A percentile compares a stretch with the other conserved stretches of the same genome.
Conservation (phyloP, 2,113 vertebrate species). For the Pungitius pungitius region DNA sequence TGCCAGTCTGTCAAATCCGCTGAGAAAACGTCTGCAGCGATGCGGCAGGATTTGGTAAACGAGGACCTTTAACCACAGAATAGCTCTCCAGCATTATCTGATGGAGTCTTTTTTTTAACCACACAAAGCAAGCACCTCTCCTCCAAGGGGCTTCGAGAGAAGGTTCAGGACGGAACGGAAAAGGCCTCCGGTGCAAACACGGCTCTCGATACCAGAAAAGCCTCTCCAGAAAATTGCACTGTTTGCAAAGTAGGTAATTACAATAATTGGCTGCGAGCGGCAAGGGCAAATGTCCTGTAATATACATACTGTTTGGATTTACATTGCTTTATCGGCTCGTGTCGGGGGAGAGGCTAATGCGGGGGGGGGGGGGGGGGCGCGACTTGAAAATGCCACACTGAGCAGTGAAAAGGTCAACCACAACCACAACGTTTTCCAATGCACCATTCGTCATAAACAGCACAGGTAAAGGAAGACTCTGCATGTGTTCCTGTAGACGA, state of each 20-base stretch:
- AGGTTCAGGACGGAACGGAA: conserved; percentile 47
- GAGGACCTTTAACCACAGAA: conserved; percentile 64
- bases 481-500: not conserved
- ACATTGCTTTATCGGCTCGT: conserved; percentile 34
- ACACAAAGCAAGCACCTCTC: conserved; percentile 59
- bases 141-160: conserved; percentile 48
- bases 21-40: conserved; percentile 63
- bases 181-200: conserved; percentile 16
- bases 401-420: conserved; percentile 13
- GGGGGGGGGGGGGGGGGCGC: no score
- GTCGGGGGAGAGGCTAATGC: not conserved
- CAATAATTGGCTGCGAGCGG: conserved; percentile 55
- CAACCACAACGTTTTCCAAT: not conserved
- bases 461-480: not conserved
- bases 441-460: not conserved
- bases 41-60: conserved; percentile 60
- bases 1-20: conserved; percentile 59
- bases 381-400: conserved; percentile 27
- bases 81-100: conserved; percentile 62
- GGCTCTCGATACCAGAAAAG: conserved; percentile 58
- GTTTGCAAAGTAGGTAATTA: conserved; percentile 67
- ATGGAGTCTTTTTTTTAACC: conserved; percentile 66
- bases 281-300: conserved; percentile 45
- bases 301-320: conserved; percentile 36
- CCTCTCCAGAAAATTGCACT: conserved; percentile 60